Evolutionary conservation across 1,140 invertebrate genomes (phyloP).

Genomic region (Heliconius congener): DNA sequence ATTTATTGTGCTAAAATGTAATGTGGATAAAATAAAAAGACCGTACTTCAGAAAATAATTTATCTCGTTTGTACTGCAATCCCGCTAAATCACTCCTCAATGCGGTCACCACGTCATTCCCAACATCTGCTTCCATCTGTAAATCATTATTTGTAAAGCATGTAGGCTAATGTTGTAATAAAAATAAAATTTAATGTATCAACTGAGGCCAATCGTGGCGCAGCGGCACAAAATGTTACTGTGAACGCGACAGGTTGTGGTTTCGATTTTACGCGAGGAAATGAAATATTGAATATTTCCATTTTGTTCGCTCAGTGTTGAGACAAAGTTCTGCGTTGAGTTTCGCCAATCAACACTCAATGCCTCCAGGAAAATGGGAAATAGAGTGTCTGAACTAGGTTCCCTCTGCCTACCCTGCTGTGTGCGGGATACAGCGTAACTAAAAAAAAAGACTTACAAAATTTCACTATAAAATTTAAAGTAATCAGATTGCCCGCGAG

Average conservation of each 20-base stretch:
- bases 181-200: conserved; percentile 22
- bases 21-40: background rate
- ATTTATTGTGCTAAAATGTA: background rate
- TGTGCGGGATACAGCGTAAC: too few species aligned
- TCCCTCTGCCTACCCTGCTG: too few species aligned
- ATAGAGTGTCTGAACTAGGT: too few species aligned
- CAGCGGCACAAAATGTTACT: too few species aligned
- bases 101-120: conserved; percentile 86
- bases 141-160: conserved; percentile 5
- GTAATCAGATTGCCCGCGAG: conserved; percentile 35
- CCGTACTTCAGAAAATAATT: conserved; percentile 87
- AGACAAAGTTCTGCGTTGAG: too few species aligned
- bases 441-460: conserved; percentile 50
- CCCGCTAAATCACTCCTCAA: conserved; percentile 90
- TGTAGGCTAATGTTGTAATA: conserved; percentile 11
- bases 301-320: too few species aligned
- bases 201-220: conserved; percentile 24
- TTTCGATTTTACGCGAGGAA: too few species aligned
- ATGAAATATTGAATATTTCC: too few species aligned
- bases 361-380: too few species aligned
- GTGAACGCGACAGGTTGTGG: too few species aligned
- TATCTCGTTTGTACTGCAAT: conserved; percentile 90
- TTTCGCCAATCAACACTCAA: too few species aligned
- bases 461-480: conserved; percentile 45
- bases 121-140: conserved; percentile 82